Evolutionary conservation across 2,888 invertebrate species (phyloP).

Genomic region (Cephalotes varians): DNA sequence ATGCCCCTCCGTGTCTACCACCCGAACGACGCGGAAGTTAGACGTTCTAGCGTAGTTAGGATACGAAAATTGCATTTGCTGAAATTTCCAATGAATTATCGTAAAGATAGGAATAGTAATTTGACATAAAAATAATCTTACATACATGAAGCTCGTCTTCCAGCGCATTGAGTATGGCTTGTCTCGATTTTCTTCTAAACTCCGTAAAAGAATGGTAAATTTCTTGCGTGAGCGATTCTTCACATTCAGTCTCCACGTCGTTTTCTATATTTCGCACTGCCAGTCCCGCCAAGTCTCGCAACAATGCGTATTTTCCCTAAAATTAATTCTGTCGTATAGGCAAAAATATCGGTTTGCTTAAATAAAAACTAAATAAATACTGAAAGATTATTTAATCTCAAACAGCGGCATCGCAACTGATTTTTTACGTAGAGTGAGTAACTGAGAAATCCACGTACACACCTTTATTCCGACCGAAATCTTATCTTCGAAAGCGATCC

Average conservation of each 20-base stretch:
- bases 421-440: not conserved
- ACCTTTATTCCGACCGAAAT: conserved; percentile 91
- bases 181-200: conserved; percentile 84
- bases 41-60: conserved; percentile 88
- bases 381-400: not conserved
- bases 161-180: conserved; percentile 85
- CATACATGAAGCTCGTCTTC: conserved; percentile 84
- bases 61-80: conserved; percentile 85
- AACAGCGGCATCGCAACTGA: not conserved
- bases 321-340: conserved; percentile 24
- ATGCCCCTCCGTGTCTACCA: conserved; percentile 91
- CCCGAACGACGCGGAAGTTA: conserved; percentile 90
- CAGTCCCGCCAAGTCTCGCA: conserved; percentile 90
- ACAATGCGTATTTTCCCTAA: conserved; percentile 90
- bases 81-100: conserved; percentile 70
- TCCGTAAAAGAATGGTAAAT: conserved; percentile 80
- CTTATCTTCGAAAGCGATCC: conserved; percentile 92
- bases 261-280: conserved; percentile 88
- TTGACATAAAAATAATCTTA: conserved; percentile 7
- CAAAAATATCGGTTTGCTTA: not conserved
- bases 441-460: not conserved
- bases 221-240: conserved; percentile 78
- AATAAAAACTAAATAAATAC: not conserved
- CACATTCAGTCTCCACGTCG: conserved; percentile 85
- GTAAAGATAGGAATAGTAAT: not conserved